Evolutionary conservation across 1,140 invertebrate species (phyloP), one percentile per base, ranked within the genome.

Genomic region (Anastatus disparis): DNA sequence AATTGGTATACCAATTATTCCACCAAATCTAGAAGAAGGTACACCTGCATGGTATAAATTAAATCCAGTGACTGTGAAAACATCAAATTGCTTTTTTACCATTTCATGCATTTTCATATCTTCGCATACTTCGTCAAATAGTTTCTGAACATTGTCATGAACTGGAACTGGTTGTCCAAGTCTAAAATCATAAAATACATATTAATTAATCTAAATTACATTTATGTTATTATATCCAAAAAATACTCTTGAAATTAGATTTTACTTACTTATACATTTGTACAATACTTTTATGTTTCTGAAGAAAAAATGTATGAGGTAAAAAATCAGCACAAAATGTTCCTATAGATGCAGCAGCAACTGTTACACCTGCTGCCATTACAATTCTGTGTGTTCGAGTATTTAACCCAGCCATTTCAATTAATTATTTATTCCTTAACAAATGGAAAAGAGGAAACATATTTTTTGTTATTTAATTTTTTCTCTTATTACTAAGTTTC

Each of bases 61-160:
- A 72, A 91, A 89, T n/a, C 91, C 91, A 78, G 83, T 86, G 4
- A 89, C 87, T 15, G 86, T 87, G 71, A 93, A 93, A 1, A 90
- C 86, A 50, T 86, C 81, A 48, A 88, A 79, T 12, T 81, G 53
- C 35, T 79, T 76, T n/a, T 76, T 82, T 2, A 85, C 59, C 8
- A 80, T 67, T 2, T 80, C 72, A 3, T 76, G 26, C 12, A 91
- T 56, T 35, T 88, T 71, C 20, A 91, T 73, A 72, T 89, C 86
- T 15, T 88, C 75, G 17, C 90, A 6, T 6, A 89, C 87, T 76
- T 86, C 81, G 17, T 87, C 48, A 61, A 88, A 84, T 40, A 81
- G 76, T 44, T 80, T 56, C 46, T 80, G 38, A 1, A 89, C 52
- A 44, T 83, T 68, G 12, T 79, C 63, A 1, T 82, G 61, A 0